Conservation (phyloP, 2,888 invertebrate species). For the Penaeus monodon region DNA sequence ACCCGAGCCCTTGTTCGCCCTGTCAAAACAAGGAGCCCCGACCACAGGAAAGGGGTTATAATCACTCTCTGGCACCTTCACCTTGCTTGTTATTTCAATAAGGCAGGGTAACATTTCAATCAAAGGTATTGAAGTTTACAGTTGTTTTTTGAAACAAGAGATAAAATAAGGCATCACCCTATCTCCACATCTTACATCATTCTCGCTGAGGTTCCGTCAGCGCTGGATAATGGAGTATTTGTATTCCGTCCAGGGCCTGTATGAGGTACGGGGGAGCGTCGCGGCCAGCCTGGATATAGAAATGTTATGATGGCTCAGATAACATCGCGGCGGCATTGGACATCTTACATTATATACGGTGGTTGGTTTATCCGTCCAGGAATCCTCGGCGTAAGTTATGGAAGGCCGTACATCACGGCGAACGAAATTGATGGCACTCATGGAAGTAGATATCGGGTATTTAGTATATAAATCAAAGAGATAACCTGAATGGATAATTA, state of each 20-base stretch:
- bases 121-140: slow-evolving; percentile 41
- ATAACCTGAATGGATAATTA: slow-evolving; percentile 42
- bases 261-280: slow-evolving; percentile 16
- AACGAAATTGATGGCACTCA: slow-evolving; percentile 45
- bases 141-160: slow-evolving; percentile 22
- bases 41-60: background rate
- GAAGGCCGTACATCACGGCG: slow-evolving; percentile 31
- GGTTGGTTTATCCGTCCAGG: background rate
- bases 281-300: background rate
- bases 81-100: slow-evolving; percentile 57
- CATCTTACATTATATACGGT: slow-evolving; percentile 13
- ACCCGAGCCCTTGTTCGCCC: background rate
- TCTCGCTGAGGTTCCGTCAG: slow-evolving; percentile 5
- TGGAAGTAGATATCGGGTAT: slow-evolving; percentile 45
- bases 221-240: slow-evolving; percentile 25
- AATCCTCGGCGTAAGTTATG: slow-evolving; percentile 30
- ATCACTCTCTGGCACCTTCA: slow-evolving; percentile 20
- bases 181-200: slow-evolving; percentile 32
- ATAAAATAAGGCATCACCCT: slow-evolving; percentile 41
- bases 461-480: slow-evolving; percentile 46
- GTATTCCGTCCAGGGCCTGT: slow-evolving; percentile 1
- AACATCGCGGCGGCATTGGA: no score
- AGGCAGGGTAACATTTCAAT: slow-evolving; percentile 56
- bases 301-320: slow-evolving; percentile 10
- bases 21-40: background rate